phyloP scores from a whole-genome alignment of 2,113 vertebrate species.

The Chlorodrepanis virens region DNA sequence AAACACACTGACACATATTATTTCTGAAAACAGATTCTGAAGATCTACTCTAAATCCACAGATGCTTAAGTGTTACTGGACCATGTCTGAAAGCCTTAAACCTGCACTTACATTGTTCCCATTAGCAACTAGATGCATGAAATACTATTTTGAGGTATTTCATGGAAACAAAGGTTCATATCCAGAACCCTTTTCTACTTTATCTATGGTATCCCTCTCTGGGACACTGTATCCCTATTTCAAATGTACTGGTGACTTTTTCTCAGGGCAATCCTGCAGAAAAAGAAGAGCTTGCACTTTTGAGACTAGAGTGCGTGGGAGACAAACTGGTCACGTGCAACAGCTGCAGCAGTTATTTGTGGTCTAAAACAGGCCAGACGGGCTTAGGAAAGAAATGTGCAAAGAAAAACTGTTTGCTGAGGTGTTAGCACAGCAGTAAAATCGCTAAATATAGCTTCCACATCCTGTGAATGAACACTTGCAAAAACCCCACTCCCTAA shows the following conservation, averaged over 20 bases:
- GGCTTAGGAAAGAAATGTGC: not conserved
- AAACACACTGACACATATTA: not conserved
- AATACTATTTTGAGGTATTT: not conserved
- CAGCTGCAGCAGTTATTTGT: conserved; percentile 48
- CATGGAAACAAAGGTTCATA: not conserved
- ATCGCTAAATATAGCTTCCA: not conserved
- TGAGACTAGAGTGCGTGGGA: not conserved
- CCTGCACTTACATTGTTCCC: not conserved
- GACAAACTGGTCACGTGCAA: not conserved
- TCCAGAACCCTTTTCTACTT: not conserved
- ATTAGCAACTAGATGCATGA: not conserved
- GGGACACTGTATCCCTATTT: not conserved
- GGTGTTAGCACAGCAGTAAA: not conserved
- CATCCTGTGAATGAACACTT: conserved; percentile 4
- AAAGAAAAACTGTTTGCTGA: not conserved
- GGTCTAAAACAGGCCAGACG: not conserved
- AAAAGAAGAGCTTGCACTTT: not conserved
- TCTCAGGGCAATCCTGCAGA: not conserved
- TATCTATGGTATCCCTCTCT: not conserved
- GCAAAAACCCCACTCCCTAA: not conserved
- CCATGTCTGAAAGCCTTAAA: not conserved
- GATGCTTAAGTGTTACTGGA: not conserved
- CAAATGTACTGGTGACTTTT: not conserved
- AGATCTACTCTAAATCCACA: not conserved
- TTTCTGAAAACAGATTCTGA: not conserved